These are phyloP conservation scores for Neodiprion virginianus DNA, from an alignment of 1,140 invertebrate genomes.

Conservation along the genomic window DNA sequence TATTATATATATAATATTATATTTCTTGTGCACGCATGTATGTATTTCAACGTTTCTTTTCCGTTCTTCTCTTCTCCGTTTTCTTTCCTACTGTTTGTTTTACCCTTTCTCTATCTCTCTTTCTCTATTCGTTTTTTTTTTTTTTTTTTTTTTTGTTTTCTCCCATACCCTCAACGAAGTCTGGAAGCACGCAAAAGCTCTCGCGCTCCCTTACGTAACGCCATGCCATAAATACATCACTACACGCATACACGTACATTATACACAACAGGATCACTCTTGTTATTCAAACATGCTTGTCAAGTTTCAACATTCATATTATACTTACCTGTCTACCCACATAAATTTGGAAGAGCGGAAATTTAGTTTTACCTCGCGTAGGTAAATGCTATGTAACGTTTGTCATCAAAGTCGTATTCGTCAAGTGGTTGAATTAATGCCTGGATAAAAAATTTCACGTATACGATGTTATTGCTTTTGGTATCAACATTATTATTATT, in stretches of 20 bases:
- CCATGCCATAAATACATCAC: not conserved
- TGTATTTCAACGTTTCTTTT: not conserved
- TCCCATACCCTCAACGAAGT: not conserved
- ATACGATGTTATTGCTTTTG: too few species aligned
- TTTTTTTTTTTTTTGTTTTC: not conserved
- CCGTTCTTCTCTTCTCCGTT: not conserved
- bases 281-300: not conserved
- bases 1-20: not conserved
- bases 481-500: too few species aligned
- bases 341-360: too few species aligned
- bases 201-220: too few species aligned
- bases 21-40: not conserved
- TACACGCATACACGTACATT: not conserved
- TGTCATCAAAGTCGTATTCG: too few species aligned
- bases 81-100: not conserved
- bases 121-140: not conserved
- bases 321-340: too few species aligned
- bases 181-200: too few species aligned
- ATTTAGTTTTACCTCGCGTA: too few species aligned
- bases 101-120: not conserved
- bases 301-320: too few species aligned
- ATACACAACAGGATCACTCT: not conserved
- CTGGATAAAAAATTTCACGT: too few species aligned
- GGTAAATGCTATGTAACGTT: too few species aligned
- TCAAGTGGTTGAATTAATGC: too few species aligned